A percentile compares a stretch with the other conserved stretches of the same genome.
These are phyloP conservation scores for Alviniconcha marisindica DNA, from an alignment of 1,140 invertebrate species.

Conservation along the genomic window DNA sequence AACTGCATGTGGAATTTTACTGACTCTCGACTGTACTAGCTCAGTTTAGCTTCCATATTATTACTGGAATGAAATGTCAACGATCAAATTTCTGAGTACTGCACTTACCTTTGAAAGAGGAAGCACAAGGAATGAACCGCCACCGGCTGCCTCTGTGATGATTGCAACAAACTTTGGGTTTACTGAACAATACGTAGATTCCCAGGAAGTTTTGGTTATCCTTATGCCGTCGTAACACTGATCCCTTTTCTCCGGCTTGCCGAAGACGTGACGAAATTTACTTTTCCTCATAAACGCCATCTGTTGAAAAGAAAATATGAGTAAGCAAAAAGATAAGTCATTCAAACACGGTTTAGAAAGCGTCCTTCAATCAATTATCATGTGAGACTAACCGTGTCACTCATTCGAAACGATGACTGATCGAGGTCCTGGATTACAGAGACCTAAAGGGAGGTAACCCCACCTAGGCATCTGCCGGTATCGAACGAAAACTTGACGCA, in stretches of 20 bases:
- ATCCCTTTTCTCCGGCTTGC: slow-evolving; percentile 95
- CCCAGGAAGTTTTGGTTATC: slow-evolving; percentile 98
- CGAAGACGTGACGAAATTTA: slow-evolving; percentile 99
- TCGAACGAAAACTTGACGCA: slow-evolving; percentile 12
- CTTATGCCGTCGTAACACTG: slow-evolving; percentile 99
- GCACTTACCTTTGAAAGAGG: slow-evolving; percentile 93
- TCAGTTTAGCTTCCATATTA: no score
- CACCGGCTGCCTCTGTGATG: slow-evolving; percentile 98
- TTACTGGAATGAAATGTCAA: no score
- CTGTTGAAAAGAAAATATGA: slow-evolving; percentile 10
- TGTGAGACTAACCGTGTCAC: neutral
- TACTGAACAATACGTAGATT: slow-evolving; percentile 97
- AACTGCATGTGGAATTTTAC: no score
- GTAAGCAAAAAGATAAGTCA: neutral
- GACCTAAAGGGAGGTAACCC: slow-evolving; percentile 13
- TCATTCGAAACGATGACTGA: slow-evolving; percentile 5
- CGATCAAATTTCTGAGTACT: neutral
- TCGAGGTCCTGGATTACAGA: slow-evolving; percentile 21
- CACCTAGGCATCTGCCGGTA: slow-evolving; percentile 1
- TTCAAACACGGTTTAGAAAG: neutral
- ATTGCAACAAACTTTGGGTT: slow-evolving; percentile 99
- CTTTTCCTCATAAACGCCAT: slow-evolving; percentile 75
- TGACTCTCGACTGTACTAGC: no score
- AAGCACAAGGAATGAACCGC: slow-evolving; percentile 98
- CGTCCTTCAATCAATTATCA: neutral